Base-by-base conservation (phyloP, 2,888 invertebrate species). In the Darwinula stevensoni region DNA sequence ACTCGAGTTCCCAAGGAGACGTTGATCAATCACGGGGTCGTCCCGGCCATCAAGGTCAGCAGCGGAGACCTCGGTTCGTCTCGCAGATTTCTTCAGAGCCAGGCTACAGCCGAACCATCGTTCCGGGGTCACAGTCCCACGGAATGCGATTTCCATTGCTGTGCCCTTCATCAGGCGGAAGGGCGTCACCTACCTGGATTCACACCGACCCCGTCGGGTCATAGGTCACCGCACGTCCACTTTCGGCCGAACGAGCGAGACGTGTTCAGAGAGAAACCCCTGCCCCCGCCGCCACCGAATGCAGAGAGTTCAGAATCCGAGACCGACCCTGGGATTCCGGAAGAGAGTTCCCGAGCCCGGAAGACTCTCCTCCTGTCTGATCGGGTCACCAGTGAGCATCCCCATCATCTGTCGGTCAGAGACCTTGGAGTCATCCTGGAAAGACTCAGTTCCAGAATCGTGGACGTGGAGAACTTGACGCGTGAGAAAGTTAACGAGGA, bases 61-160 rank as follows among this genome's bases (percentile, higher is more conserved):
- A 6, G 22, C 22, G 22, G 22, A 9, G 9, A 9, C 22, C 22
- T 22, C 22, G 22, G 22, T 22, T 9, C 6, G 22, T 9, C 22
- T 9, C 22, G 22, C n/a, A 6, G 22, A 6, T 22, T n/a, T 22
- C n/a, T 22, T 22, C 22, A 22, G n/a, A 22, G 22, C 22, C n/a
- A 6, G 22, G 9, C 22, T 6, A 22, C n/a, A n/a, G 22, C 6
- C 22, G 9, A 6, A n/a, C 22, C 6, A 22, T 22, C 22, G 22
- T n/a, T 22, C 22, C 22, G 22, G n/a, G n/a, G n/a, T n/a, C n/a
- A n/a, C n/a, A 37, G 13, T 18, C 46, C 47, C 29, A 58, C 59
- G 41, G 78, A 82, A 54, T 84, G 84, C 59, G 84, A 84, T 58
- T 84, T 84, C 56, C 84, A 84, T 54, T 84, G 84, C 55, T 82